Base-by-base conservation (phyloP, 2,113 vertebrate species). In the Leucosticte australis region DNA sequence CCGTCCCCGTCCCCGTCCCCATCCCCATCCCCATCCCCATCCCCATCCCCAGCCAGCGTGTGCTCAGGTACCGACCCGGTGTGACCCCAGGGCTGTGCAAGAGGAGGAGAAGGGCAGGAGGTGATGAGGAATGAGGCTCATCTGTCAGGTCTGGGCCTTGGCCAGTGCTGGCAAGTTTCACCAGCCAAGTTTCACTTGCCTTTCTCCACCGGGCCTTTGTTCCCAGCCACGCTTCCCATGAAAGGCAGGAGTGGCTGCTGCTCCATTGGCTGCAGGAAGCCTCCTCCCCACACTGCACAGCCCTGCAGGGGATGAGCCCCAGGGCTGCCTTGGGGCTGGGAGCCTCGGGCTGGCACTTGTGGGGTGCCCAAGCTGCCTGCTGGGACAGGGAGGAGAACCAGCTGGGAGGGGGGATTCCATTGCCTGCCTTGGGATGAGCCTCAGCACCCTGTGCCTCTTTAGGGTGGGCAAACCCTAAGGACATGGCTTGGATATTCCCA, bases 161-260 rank as follows among this genome's bases (percentile, higher is more conserved):
- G 75, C 57, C 28, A 6, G 33, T 0, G 14, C 77, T 16, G 6
- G 83, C 71, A 28, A 56, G 62, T 79, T 57, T 60, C 37, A 5
- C 7, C n/a, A 20, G 76, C 91, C 91, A 37, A 37, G 52, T 53
- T 53, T 42, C 41, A 30, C 15, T 84, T 20, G 49, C 91, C 71
- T 77, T 95, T 83, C 76, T 64, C 19, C 76, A 47, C 27, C 2
- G 1, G 89, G 83, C 86, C 91, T 96, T 94, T 94, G 95, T 95
- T 95, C 64, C 39, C 92, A 60, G 81, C 47, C 90, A 52, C 2
- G 69, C 87, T 94, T 27, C 31, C 8, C 2, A 27, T 37, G 87
- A 64, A 75, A 87, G 87, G 85, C 95, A 84, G 90, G 15, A 30
- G 1, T 7, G 1, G 80, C 37, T 6, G 83, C 92, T 81, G 62